phyloP scores from a whole-genome alignment of 2,888 invertebrate species.

The Thereva nobilitata region DNA sequence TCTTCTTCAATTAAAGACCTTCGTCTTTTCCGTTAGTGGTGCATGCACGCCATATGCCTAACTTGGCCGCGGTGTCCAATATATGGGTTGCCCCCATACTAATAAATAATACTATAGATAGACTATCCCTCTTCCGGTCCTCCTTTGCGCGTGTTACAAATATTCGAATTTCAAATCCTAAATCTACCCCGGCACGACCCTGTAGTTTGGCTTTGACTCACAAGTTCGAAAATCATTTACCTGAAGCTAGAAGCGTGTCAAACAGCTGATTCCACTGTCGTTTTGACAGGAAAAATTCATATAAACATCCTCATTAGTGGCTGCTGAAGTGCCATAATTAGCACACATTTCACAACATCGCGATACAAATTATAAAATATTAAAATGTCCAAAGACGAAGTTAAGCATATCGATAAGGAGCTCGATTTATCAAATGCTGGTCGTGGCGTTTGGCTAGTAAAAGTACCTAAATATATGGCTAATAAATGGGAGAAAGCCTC shows the following conservation, averaged over 20 bases:
- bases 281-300: background rate
- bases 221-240: background rate
- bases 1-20: no score
- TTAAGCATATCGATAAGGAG: conserved; percentile 71
- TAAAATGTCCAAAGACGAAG: conserved; percentile 55
- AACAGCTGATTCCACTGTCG: conserved; percentile 6
- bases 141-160: no score
- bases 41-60: no score
- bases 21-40: no score
- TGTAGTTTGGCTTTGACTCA: no score
- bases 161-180: no score
- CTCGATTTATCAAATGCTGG: conserved; percentile 87
- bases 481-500: conserved; percentile 91
- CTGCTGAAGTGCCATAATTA: no score
- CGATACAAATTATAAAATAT: conserved; percentile 2
- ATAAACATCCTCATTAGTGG: background rate
- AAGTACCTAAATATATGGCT: conserved; percentile 94
- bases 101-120: no score
- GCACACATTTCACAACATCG: background rate
- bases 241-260: background rate
- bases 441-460: conserved; percentile 95
- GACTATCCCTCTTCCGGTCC: no score
- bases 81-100: no score
- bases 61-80: no score
- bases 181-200: no score